These are phyloP conservation scores for Menidia beryllina DNA, from an alignment of 2,113 vertebrate species.

Conservation along the genomic window DNA sequence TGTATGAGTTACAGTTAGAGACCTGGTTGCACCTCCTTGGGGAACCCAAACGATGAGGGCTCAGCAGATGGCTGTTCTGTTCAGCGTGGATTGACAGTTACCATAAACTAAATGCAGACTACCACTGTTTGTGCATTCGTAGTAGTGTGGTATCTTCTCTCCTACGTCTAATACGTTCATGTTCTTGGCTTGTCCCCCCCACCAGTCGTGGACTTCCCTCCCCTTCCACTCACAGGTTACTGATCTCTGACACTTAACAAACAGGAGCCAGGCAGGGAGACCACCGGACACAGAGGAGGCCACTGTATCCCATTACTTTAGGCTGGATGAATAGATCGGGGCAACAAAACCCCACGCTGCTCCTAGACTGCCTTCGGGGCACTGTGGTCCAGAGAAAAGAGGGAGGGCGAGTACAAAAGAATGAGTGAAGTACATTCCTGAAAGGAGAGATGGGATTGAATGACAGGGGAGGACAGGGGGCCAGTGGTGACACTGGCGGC, in stretches of 20 bases:
- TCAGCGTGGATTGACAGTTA: constrained; percentile 25
- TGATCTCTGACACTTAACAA: constrained; percentile 70
- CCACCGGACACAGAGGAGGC: constrained; percentile 72
- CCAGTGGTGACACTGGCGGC: constrained; percentile 74
- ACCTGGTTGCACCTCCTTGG: constrained; percentile 18
- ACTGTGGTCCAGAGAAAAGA: constrained; percentile 59
- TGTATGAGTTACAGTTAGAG: constrained; percentile 37
- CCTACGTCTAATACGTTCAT: constrained; percentile 23
- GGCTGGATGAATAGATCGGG: constrained; percentile 68
- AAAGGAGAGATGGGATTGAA: constrained; percentile 75
- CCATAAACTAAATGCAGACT: constrained; percentile 27
- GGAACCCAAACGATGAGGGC: constrained; percentile 19
- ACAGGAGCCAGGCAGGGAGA: constrained; percentile 66
- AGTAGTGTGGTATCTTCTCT: constrained; percentile 42
- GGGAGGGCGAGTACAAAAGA: constrained; percentile 64
- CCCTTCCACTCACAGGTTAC: constrained; percentile 31
- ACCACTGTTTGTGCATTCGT: constrained; percentile 35
- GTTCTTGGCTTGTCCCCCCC: constrained; percentile 39
- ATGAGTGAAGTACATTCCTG: constrained; percentile 80
- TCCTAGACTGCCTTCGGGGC: constrained; percentile 68
- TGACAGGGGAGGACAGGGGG: constrained; percentile 74
- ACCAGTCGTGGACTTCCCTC: constrained; percentile 34
- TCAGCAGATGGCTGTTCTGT: constrained; percentile 39
- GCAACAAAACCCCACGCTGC: constrained; percentile 55
- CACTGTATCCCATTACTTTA: constrained; percentile 71